These are phyloP conservation scores for Rachycentron canadum DNA, from an alignment of 2,797 vertebrate genomes.

Conservation along the genomic window DNA sequence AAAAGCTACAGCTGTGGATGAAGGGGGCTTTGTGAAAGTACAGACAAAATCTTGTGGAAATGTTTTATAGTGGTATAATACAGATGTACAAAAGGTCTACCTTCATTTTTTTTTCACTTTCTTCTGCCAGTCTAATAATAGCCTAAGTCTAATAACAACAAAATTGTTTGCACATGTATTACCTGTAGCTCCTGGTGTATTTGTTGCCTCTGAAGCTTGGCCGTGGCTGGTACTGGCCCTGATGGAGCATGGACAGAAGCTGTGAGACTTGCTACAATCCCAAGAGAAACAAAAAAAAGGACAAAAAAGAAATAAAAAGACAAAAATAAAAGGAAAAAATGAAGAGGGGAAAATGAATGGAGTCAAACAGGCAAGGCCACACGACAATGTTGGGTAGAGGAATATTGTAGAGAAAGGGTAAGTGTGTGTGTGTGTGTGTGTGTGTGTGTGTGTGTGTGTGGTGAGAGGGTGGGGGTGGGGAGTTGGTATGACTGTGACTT, in stretches of 20 bases:
- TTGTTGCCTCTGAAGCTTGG: slow-evolving; percentile 99
- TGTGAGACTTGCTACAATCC: slow-evolving; percentile 98
- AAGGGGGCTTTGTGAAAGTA: not conserved
- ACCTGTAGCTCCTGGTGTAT: slow-evolving; percentile 99
- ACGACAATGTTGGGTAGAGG: slow-evolving; percentile 66
- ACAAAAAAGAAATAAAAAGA: slow-evolving; percentile 58
- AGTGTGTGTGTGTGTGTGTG: not conserved
- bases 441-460: no score
- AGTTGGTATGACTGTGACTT: slow-evolving; percentile 58
- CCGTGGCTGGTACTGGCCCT: slow-evolving; percentile 98
- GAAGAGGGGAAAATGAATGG: slow-evolving; percentile 86
- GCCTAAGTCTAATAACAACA: not conserved
- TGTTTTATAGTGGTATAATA: not conserved
- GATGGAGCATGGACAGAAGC: slow-evolving; percentile 99
- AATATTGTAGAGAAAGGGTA: slow-evolving; percentile 11
- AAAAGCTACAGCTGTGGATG: slow-evolving; percentile 38
- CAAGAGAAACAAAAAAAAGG: slow-evolving; percentile 75
- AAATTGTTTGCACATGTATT: slow-evolving; percentile 52
- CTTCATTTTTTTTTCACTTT: not conserved
- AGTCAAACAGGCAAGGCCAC: slow-evolving; percentile 81
- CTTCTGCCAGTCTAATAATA: not conserved
- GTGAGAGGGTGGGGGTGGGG: not conserved
- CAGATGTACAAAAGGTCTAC: not conserved
- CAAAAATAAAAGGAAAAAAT: slow-evolving; percentile 80
- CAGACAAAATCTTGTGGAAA: slow-evolving; percentile 3